These are phyloP conservation scores for Macrostomum cliftonense DNA, from an alignment of 2,888 invertebrate genomes.

Conservation along the genomic window DNA sequence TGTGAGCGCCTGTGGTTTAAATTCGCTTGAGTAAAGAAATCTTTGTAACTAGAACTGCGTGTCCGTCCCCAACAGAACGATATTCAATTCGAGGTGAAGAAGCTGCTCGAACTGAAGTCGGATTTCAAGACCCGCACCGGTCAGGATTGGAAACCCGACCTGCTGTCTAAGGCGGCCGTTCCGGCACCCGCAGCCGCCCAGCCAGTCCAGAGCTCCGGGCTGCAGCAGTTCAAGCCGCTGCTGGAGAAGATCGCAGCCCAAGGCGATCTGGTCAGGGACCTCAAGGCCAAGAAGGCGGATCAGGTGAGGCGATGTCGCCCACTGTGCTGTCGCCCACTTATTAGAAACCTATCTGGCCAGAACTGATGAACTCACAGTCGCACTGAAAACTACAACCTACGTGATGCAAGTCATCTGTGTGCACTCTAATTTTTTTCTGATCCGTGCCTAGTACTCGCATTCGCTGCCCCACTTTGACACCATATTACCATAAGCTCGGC, in stretches of 20 bases:
- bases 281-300: conserved; percentile 41
- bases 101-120: background rate
- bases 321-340: too few relatives aligned
- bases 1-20: background rate
- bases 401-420: background rate
- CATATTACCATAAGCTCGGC: too few relatives aligned
- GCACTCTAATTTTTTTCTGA: background rate
- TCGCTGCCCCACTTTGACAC: too few relatives aligned
- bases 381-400: background rate
- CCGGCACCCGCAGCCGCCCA: too few relatives aligned
- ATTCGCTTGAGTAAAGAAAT: too few relatives aligned
- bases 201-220: too few relatives aligned
- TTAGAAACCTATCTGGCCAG: background rate
- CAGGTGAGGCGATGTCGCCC: too few relatives aligned
- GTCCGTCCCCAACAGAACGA: background rate
- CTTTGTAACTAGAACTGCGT: too few relatives aligned
- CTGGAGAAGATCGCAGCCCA: conserved; percentile 31
- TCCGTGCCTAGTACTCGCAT: too few relatives aligned
- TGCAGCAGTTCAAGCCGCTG: too few relatives aligned
- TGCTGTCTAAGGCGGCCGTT: background rate
- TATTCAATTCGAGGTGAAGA: background rate
- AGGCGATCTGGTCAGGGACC: conserved; percentile 51
- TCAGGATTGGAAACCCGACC: conserved; percentile 16
- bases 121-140: conserved; percentile 15
- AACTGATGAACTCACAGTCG: background rate